Evolutionary conservation across 2,888 invertebrate genomes (phyloP).

Genomic region (Eupithecia abbreviata): DNA sequence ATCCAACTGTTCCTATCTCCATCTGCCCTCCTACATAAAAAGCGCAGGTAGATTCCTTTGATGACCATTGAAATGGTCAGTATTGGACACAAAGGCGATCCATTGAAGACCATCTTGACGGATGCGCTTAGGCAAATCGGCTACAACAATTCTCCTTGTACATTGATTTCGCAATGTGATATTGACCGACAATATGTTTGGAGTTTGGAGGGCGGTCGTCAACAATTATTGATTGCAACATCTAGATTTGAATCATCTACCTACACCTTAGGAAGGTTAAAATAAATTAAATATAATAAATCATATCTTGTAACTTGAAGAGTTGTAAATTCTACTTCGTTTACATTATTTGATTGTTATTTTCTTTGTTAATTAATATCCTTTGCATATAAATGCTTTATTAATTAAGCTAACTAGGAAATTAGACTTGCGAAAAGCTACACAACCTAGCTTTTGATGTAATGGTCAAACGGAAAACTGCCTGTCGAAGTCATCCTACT

Average conservation of each 20-base stretch:
- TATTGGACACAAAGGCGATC: conserved; percentile 11
- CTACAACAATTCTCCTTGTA: conserved; percentile 53
- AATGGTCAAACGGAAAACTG: neutral
- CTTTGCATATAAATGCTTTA: too few species aligned
- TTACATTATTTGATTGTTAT: too few species aligned
- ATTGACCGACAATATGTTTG: conserved; percentile 74
- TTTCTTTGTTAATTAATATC: too few species aligned
- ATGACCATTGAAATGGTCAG: conserved; percentile 3
- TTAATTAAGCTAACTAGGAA: neutral
- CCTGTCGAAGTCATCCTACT: neutral
- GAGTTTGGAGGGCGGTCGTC: conserved; percentile 68
- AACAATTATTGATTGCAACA: conserved; percentile 57
- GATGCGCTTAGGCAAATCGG: conserved; percentile 44
- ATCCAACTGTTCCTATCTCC: neutral
- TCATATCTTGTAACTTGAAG: neutral
- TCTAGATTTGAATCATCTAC: conserved; percentile 27
- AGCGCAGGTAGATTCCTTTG: conserved; percentile 8
- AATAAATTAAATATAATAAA: neutral
- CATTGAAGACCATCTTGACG: conserved; percentile 26
- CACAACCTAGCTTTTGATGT: neutral
- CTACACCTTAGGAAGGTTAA: neutral
- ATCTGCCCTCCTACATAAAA: neutral
- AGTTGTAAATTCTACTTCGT: neutral
- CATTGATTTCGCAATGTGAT: conserved; percentile 66
- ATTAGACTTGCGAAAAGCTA: neutral